These are phyloP conservation scores for Agrotis exclamationis DNA, from an alignment of 2,888 invertebrate species.

Conservation along the genomic window DNA sequence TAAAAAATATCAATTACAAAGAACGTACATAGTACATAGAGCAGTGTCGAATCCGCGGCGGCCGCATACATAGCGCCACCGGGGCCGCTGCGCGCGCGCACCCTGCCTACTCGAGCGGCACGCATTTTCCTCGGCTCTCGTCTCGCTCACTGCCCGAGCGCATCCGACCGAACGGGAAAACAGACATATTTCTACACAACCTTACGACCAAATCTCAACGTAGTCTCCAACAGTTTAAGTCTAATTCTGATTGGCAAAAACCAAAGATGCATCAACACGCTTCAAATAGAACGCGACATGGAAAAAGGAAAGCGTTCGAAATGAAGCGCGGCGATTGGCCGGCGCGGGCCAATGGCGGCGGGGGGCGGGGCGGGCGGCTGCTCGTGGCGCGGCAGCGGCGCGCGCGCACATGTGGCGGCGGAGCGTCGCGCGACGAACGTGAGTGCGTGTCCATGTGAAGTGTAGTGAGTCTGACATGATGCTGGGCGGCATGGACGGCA, in stretches of 20 bases:
- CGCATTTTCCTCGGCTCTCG: conserved; percentile 82
- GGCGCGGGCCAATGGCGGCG: conserved; percentile 86
- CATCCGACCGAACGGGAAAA: conserved; percentile 88
- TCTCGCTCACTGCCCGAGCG: conserved; percentile 86
- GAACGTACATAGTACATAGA: conserved; percentile 64
- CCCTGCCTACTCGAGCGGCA: conserved; percentile 75
- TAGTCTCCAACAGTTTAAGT: conserved; percentile 50
- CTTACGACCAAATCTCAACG: conserved; percentile 45
- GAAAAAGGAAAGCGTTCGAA: conserved; percentile 89
- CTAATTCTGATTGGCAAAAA: conserved; percentile 56
- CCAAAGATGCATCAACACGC: conserved; percentile 85
- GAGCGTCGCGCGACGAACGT: conserved; percentile 78
- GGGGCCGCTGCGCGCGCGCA: conserved; percentile 50
- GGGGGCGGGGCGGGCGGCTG: conserved; percentile 76
- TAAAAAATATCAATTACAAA: conserved; percentile 86
- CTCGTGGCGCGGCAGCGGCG: conserved; percentile 65
- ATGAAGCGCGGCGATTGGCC: conserved; percentile 89
- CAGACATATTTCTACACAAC: conserved; percentile 78
- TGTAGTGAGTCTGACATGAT: conserved; percentile 79
- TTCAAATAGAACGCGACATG: conserved; percentile 89
- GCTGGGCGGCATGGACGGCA: conserved; percentile 89
- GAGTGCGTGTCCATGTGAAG: conserved; percentile 67
- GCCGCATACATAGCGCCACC: conserved; percentile 45
- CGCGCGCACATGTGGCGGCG: conserved; percentile 72
- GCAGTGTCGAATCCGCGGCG: conserved; percentile 43